Evolutionary conservation across 2,888 invertebrate species (phyloP).

Genomic region (Geophilus truncorum): DNA sequence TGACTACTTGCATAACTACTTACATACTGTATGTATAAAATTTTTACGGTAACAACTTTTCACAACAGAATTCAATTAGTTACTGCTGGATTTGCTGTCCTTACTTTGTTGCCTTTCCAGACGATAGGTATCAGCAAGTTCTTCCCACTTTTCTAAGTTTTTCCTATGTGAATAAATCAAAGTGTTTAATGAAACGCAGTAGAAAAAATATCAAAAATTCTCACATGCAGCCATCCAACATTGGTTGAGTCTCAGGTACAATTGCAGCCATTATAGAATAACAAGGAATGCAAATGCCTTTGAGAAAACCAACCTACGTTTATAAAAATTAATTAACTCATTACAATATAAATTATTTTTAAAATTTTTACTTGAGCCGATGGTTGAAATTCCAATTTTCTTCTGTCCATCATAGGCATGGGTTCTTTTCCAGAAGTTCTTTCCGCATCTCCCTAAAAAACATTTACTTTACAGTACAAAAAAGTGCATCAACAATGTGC

Average conservation of each 20-base stretch:
- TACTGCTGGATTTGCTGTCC: neutral
- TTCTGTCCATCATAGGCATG: constrained; percentile 75
- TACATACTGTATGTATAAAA: neutral
- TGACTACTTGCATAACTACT: no score
- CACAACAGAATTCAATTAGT: no score
- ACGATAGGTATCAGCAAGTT: neutral
- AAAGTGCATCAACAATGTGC: no score
- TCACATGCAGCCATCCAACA: constrained; percentile 61
- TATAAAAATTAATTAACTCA: constrained; percentile 1
- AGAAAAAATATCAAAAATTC: no score
- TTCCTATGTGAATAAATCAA: no score
- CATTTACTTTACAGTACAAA: neutral
- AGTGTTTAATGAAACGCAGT: no score
- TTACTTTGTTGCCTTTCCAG: neutral
- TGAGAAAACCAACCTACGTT: constrained; percentile 68
- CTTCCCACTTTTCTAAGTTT: constrained; percentile 5
- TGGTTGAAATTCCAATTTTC: constrained; percentile 67
- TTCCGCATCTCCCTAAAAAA: constrained; percentile 61
- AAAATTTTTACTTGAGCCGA: constrained; percentile 61
- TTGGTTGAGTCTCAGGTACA: constrained; percentile 64
- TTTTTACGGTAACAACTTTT: neutral
- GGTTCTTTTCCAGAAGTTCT: constrained; percentile 62
- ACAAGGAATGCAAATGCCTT: constrained; percentile 74
- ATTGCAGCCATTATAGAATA: constrained; percentile 63
- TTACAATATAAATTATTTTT: neutral